These are phyloP conservation scores for Gobio gobio DNA, from an alignment of 2,113 vertebrate species.

Conservation along the genomic window DNA sequence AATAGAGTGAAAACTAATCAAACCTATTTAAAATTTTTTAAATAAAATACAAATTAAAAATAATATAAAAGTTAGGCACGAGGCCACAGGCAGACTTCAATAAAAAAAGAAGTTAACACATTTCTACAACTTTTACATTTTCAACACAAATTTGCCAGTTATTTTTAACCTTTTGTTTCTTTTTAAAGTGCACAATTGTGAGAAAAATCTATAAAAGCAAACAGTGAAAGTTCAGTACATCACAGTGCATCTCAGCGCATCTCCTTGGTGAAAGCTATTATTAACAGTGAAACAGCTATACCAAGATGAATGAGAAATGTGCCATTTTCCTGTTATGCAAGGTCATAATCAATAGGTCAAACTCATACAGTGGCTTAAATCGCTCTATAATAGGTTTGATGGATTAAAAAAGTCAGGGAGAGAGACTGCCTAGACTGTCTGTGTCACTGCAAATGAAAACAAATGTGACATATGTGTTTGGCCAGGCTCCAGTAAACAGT, in stretches of 20 bases:
- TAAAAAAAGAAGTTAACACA: not conserved
- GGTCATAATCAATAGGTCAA: constrained; percentile 27
- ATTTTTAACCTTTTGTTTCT: not conserved
- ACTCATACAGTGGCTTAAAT: constrained; percentile 18
- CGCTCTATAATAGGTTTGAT: constrained; percentile 12
- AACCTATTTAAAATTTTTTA: not conserved
- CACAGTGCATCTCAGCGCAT: not conserved
- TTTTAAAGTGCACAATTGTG: not conserved
- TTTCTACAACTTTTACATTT: not conserved
- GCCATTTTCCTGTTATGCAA: constrained; percentile 18
- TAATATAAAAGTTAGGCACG: not conserved
- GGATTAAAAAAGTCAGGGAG: constrained; percentile 7
- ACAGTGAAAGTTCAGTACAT: not conserved
- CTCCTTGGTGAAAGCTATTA: not conserved
- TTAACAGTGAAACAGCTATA: not conserved
- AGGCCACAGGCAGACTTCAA: not conserved
- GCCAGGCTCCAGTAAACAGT: constrained; percentile 18
- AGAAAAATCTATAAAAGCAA: not conserved
- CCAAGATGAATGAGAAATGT: constrained; percentile 2
- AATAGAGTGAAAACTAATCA: not conserved
- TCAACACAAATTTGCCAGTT: not conserved
- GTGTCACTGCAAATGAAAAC: constrained; percentile 36
- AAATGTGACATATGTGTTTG: constrained; percentile 18
- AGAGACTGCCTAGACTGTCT: constrained; percentile 26
- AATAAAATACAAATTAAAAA: no score